Evolutionary conservation across 2,113 vertebrate genomes (phyloP).

Genomic region (Ptilorrhoa leucosticta): DNA sequence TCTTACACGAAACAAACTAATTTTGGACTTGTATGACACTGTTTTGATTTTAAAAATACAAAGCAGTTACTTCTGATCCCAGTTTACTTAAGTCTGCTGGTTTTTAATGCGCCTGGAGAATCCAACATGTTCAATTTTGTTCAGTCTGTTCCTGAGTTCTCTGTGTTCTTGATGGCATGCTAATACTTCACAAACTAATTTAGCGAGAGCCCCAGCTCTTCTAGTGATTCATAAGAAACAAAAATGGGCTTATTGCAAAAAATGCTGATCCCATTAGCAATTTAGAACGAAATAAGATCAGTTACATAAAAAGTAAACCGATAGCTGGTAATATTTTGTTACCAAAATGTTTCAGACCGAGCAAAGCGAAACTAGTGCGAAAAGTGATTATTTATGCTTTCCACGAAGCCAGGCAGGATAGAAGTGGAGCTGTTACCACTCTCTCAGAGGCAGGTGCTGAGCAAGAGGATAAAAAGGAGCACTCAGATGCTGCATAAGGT

Average conservation of each 20-base stretch:
- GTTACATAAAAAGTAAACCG: neutral
- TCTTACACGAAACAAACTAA: neutral
- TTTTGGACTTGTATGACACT: neutral
- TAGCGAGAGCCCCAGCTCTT: neutral
- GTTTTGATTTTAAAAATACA: neutral
- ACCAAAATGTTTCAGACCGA: neutral
- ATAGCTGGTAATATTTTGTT: neutral
- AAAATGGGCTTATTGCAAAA: neutral
- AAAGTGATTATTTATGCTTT: neutral
- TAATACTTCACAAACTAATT: neutral
- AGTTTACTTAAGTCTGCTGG: neutral
- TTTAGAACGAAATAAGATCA: neutral
- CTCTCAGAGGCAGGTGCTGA: neutral
- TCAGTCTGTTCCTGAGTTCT: neutral
- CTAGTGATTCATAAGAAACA: neutral
- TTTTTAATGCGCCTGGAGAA: neutral
- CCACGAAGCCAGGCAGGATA: neutral
- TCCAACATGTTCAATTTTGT: neutral
- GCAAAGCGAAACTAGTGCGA: neutral
- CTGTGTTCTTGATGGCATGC: neutral
- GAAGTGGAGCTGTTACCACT: neutral
- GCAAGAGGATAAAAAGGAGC: neutral
- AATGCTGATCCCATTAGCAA: neutral
- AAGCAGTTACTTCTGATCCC: neutral
- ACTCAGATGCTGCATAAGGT: neutral